Evolutionary conservation across 2,113 vertebrate genomes (phyloP), one percentile per base, ranked within the genome.

Genomic region (Geococcyx californianus): DNA sequence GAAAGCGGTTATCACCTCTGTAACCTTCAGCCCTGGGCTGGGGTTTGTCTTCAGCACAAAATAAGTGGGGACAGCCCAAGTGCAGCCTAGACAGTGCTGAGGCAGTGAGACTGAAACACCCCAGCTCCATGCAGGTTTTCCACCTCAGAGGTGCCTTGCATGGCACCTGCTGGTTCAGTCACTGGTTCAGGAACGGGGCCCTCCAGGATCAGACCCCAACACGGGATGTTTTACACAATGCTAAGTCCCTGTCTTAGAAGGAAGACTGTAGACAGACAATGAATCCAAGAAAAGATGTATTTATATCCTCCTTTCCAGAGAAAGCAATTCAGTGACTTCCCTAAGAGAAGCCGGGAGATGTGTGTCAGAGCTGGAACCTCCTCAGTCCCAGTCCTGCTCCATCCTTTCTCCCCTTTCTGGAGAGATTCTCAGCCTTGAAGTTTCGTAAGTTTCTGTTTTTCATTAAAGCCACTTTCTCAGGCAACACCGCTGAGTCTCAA

Each of bases 381-480:
- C 60, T 21, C 75, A 31, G 55, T 11, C 56, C 44, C 42, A 5
- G 3, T 82, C 72, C 91, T 78, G 63, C 29, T 47, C 67, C 1
- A 8, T 87, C 80, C 47, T 55, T 78, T 64, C 91, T 82, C 78
- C 49, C 3, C n/a, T 51, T 64, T 80, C 83, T 10, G 23, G 1
- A 81, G 51, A 18, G 44, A 91, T 74, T 88, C 59, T 59, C 78
- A 70, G 26, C 42, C 84, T 67, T 70, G 11, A 70, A 70, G 47
- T 91, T 95, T 90, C 87, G 3, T 45, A 90, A 93, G 38, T 64
- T 88, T 83, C 87, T 96, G 95, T 82, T 95, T 95, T 70, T 74
- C 79, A 95, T 96, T 90, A 96, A 74, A 86, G n/a, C 33, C 79
- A 90, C 89, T 91, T 97, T 95, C 92, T 88, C 93, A 93, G 66